Evolutionary conservation across 2,797 vertebrate genomes (phyloP), one percentile per base, ranked within the genome.

Genomic region (Platalea minor): DNA sequence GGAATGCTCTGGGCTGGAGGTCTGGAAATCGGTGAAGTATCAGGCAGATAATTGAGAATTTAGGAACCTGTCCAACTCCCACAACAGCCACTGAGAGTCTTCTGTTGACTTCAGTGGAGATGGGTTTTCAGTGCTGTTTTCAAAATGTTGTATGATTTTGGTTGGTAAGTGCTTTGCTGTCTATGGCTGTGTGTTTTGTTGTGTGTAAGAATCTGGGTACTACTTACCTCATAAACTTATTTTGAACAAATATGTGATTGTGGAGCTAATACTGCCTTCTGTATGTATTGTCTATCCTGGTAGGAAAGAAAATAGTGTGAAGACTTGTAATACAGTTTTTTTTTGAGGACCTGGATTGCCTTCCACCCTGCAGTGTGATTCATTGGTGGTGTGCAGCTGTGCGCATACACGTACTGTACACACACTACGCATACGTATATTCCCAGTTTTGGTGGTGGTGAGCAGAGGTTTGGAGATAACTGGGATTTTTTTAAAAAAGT

Each of bases 401-500:
- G 59, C 46, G 25, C 56, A 8, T 48, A 7, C 26, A 29, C 0
- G 2, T 33, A 12, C 77, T 73, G 19, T n/a, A 33, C 39, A 35
- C 37, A 24, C 23, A 20, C 7, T 10, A 5, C 1, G 0, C 21
- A 41, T 23, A 76, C 3, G 0, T 11, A 21, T 50, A 43, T 68
- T 88, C 54, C 24, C 33, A 39, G 15, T 54, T 88, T 70, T 0
- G 0, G 28, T 84, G 33, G 31, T 65, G 68, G 25, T 73, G 37
- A 94, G 51, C 45, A 74, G 63, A 70, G 59, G 15, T 86, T 93
- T 88, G 59, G 76, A 33, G 61, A 84, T 84, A 86, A 64, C 23
- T 73, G 61, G 11, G 16, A 10, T 83, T 54, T 68, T 79, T 73
- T 4, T 4, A 24, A 8, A 39, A 37, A 92, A 68, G 51, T 64